Evolutionary conservation across 2,888 invertebrate genomes (phyloP).

Genomic region (Cistogaster globosa): DNA sequence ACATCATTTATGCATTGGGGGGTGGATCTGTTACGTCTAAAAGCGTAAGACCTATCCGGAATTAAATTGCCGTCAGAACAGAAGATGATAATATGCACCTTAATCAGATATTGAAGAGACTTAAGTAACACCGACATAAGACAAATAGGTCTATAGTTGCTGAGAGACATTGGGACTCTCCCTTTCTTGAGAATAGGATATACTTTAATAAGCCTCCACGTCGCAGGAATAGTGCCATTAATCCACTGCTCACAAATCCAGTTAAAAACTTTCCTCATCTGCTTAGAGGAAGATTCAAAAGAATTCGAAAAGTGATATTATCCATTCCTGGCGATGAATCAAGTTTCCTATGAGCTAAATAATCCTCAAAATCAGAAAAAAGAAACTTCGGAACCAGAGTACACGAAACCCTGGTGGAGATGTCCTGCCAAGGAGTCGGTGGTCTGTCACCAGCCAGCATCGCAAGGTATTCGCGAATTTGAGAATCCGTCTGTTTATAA

Average conservation of each 20-base stretch:
- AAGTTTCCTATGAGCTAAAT: too few relatives aligned
- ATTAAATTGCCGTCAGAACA: neutral
- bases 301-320: neutral
- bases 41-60: neutral
- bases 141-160: neutral
- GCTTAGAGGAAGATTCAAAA: neutral
- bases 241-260: neutral
- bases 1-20: constrained; percentile 18
- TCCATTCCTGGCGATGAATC: neutral
- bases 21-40: neutral
- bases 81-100: neutral
- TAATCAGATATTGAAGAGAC: neutral
- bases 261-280: neutral
- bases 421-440: neutral
- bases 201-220: neutral
- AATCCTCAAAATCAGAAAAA: too few relatives aligned
- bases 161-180: neutral
- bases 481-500: neutral
- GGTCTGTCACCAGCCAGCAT: neutral
- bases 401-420: too few relatives aligned
- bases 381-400: too few relatives aligned
- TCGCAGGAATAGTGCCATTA: neutral
- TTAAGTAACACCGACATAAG: neutral
- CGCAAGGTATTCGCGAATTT: neutral
- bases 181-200: constrained; percentile 6